Percentiles rank a stretch among this genome's conserved stretches.
phyloP scores from a whole-genome alignment of 2,113 vertebrate species.

The Thunnus maccoyii region DNA sequence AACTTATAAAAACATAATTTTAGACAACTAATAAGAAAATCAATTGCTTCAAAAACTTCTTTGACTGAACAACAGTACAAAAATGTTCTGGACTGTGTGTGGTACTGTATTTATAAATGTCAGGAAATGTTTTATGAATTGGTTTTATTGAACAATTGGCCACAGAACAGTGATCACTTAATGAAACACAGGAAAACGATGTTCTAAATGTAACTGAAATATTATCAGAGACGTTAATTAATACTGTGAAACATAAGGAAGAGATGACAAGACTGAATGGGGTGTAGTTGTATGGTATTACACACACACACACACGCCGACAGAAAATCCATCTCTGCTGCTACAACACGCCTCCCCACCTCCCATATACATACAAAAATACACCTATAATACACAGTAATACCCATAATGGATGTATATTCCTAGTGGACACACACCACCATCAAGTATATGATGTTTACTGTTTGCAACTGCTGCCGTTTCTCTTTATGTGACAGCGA shows the following conservation, averaged over 20 bases:
- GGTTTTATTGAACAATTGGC: conserved; percentile 33
- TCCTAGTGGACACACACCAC: conserved; percentile 42
- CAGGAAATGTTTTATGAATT: conserved; percentile 40
- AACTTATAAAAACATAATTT: too few relatives aligned
- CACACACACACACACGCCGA: conserved; percentile 18
- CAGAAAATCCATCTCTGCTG: conserved; percentile 6
- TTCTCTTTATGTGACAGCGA: conserved; percentile 61
- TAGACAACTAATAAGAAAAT: neutral
- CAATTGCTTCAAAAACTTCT: neutral
- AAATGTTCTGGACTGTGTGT: conserved; percentile 15
- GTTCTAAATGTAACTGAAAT: conserved; percentile 24
- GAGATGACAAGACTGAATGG: conserved; percentile 13
- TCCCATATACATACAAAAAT: conserved; percentile 8
- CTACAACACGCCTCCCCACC: conserved; percentile 13
- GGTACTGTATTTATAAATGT: conserved; percentile 43
- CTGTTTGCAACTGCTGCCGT: conserved; percentile 48
- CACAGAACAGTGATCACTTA: conserved; percentile 33
- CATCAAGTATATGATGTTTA: conserved; percentile 64
- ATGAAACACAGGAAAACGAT: neutral
- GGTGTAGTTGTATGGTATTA: neutral
- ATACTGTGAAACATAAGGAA: conserved; percentile 18
- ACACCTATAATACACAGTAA: conserved; percentile 5
- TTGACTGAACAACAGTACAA: too few relatives aligned
- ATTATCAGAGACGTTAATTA: neutral
- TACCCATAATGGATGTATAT: conserved; percentile 13